Base-by-base conservation (phyloP, 2,797 vertebrate genomes). In the Chaunax sp. region DNA sequence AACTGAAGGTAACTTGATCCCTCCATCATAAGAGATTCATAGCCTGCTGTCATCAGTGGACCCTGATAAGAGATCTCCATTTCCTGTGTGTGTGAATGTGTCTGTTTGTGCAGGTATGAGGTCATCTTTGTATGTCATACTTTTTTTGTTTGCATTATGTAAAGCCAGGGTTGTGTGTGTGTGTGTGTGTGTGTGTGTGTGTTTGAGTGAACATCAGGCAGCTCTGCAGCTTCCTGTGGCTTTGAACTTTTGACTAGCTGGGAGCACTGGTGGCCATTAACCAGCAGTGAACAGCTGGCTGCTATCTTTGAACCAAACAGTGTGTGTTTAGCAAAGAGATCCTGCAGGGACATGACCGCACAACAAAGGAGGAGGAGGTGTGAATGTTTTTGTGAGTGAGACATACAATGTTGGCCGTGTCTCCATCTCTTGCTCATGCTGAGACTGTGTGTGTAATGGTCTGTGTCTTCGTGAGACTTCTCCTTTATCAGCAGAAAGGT, bases 171-270 rank as follows among this genome's bases (percentile, higher is more conserved):
- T 54, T n/a, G n/a, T n/a, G n/a, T n/a, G 33, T 46, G 20, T 22
- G 12, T 50, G 58, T 58, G 55, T 23, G 45, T 60, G 55, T 47
- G n/a, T 47, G 50, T 40, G 25, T 63, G 20, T 44, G 47, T 40
- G 40, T 53, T 16, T 37, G 20, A 49, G 19, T 6, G 16, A 61
- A 65, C 59, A 67, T 61, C 58, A 53, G 33, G 40, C 38, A 19
- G 33, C 60, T 26, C 41, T 52, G 15, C 45, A 43, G 67, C 76
- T 71, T 78, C 73, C 73, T 62, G 82, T 44, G 18, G 63, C 78
- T 84, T 80, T 85, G 85, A 87, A 65, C 83, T 83, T n/a, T 64
- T 82, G 75, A 83, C 77, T 69, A n/a, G 64, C 53, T 63, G 30
- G 55, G 71, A 50, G 54, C 50, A 1, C 46, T 22, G 46, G 41